Base-by-base conservation (phyloP, 1,140 invertebrate species). In the Heliconius eleuchia region DNA sequence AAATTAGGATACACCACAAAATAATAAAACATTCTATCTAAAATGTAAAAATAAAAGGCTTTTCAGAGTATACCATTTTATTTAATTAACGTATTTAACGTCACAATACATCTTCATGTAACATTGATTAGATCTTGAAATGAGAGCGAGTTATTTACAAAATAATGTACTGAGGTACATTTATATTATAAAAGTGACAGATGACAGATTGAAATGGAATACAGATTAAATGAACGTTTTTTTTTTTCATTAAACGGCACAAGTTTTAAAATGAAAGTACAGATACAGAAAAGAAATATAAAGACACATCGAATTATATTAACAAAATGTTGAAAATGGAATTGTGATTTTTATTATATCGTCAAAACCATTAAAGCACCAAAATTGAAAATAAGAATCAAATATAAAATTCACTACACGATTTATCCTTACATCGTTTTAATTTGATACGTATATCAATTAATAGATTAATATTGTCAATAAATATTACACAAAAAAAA, bases 71-170 rank as follows among this genome's bases (percentile, higher is more conserved):
- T 82, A 84, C 78, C 76, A 83, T 89, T 89, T 89, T 89, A 92
- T 90, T 92, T 84, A 79, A 89, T 86, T 85, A 86, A 86, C 82
- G 73, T 81, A 85, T 79, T 85, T 19, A 84, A 86, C 82, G 86
- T 87, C 79, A 52, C 18, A 52, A 85, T 87, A 88, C 78, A 82
- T 79, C 79, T 82, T 87, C 74, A 79, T 82, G 71, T 85, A 84
- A 87, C 86, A 86, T 84, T 84, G 79, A 89, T 84, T 83, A 89
- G 84, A 87, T 88, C 85, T 85, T 84, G 81, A 84, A 81, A 86
- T 81, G 82, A 86, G 82, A 85, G 79, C 71, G 60, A 80, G 80
- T 82, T 90, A 89, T 90, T 85, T 90, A 88, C 88, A 89, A 87
- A 82, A 87, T 66, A 66, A 11, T 30, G 27, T 66, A 66, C 60